Base-by-base conservation (phyloP, 2,113 vertebrate species). In the Paramisgurnus dabryanus region DNA sequence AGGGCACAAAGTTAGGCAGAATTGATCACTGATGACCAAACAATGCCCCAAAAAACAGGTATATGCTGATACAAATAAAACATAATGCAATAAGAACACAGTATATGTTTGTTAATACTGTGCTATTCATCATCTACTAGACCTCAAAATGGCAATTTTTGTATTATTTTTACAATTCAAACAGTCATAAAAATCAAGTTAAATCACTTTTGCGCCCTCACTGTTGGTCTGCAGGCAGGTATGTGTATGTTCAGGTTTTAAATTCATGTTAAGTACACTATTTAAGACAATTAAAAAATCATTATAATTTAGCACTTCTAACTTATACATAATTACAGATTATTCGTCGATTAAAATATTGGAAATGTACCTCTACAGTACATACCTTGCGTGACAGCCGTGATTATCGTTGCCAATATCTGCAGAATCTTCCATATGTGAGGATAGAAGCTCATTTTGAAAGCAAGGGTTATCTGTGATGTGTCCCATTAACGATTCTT, bases 351-450 rank as follows among this genome's bases (percentile, higher is more conserved):
- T 58, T 18, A 17, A 58, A 18, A 2, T 7, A 18, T 7, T 58
- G 7, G 22, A 64, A 49, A 50, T n/a, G 8, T 0, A 34, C 27
- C 27, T 2, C 2, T 2, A n/a, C n/a, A n/a, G 1, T 34, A 58
- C 91, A 82, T 89, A 93, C 92, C 90, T 91, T 92, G 92, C 22
- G 91, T 76, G 80, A 86, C 50, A 76, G 88, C 78, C 43, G 88
- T 71, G 58, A 87, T 78, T 22, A 90, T 69, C 68, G 86, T 89
- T 73, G 88, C 84, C 27, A 92, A 72, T 79, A 93, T 83, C 50
- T 85, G 88, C 82, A 89, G 82, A 79, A 89, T 87, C 86, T 83
- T 85, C 89, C 89, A 89, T 79, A 69, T 87, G 76, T 81, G 86
- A 76, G 81, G 53, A 78, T 78, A 78, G 84, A 84, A 71, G 86